phyloP scores from a whole-genome alignment of 92 coral and sea anemone species.

The Galaxea fascicularis region DNA sequence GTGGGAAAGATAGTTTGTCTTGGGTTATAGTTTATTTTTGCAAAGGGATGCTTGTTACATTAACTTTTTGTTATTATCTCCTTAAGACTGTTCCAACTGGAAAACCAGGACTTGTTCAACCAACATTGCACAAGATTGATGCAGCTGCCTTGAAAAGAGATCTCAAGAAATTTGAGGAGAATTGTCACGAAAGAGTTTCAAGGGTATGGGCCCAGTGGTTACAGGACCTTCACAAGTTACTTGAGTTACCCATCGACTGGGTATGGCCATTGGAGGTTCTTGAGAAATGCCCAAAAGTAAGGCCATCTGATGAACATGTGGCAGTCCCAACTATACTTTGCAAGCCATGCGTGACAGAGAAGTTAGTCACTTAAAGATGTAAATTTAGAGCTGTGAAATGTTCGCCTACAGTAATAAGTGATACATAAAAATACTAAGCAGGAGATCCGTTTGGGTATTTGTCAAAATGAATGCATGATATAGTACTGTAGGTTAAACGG shows the following conservation, averaged over 20 bases:
- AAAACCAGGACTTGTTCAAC: background rate
- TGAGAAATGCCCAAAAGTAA: background rate
- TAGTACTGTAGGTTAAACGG: no score
- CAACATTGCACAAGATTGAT: background rate
- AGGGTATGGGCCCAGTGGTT: constrained; percentile 3
- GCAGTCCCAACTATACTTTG: background rate
- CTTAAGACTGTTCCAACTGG: background rate
- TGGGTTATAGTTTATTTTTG: background rate
- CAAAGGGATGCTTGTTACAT: background rate
- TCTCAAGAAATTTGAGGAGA: background rate
- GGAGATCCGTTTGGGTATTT: no score
- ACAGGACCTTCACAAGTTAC: background rate
- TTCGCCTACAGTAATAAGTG: no score
- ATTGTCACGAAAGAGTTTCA: background rate
- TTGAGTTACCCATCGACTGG: constrained; percentile 7
- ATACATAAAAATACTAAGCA: no score
- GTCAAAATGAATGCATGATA: no score
- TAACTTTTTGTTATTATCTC: background rate
- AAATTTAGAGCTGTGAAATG: no score
- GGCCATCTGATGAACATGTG: constrained; percentile 1
- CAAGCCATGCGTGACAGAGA: constrained; percentile 39
- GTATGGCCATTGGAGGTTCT: constrained; percentile 1
- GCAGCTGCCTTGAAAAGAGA: background rate
- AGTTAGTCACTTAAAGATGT: background rate
- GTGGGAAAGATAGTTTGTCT: no score